phyloP scores from a whole-genome alignment of 2,797 vertebrate species.

The Taenioides sp. region DNA sequence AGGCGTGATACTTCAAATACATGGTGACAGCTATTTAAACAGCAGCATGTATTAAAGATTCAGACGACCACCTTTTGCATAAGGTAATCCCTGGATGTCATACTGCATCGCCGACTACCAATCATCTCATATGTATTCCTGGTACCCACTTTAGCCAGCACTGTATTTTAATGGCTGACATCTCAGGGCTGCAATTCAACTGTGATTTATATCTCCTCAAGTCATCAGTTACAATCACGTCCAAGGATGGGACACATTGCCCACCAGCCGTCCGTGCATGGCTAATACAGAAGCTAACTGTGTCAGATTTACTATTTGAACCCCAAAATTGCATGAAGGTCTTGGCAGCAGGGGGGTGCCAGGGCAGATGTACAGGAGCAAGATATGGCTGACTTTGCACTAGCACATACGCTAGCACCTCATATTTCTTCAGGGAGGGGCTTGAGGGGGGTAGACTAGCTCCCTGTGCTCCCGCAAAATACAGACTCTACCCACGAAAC shows the following conservation, averaged over 20 bases:
- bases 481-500: background rate
- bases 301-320: slow-evolving; percentile 38
- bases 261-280: slow-evolving; percentile 39
- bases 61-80: slow-evolving; percentile 60
- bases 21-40: slow-evolving; percentile 60
- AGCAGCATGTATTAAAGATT: slow-evolving; percentile 56
- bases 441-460: background rate
- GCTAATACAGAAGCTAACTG: slow-evolving; percentile 37
- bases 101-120: slow-evolving; percentile 61
- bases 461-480: background rate
- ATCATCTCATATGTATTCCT: slow-evolving; percentile 67
- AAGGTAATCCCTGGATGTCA: slow-evolving; percentile 59
- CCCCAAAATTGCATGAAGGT: slow-evolving; percentile 51
- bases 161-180: slow-evolving; percentile 72
- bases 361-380: slow-evolving; percentile 4
- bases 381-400: background rate
- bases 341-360: slow-evolving; percentile 28
- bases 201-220: slow-evolving; percentile 74
- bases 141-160: slow-evolving; percentile 54
- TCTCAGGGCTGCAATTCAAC: slow-evolving; percentile 71
- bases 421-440: background rate
- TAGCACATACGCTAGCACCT: background rate
- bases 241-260: slow-evolving; percentile 64
- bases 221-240: slow-evolving; percentile 72
- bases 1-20: slow-evolving; percentile 48